Base-by-base conservation (phyloP, 2,113 vertebrate genomes). In the Dicaeum eximium region DNA sequence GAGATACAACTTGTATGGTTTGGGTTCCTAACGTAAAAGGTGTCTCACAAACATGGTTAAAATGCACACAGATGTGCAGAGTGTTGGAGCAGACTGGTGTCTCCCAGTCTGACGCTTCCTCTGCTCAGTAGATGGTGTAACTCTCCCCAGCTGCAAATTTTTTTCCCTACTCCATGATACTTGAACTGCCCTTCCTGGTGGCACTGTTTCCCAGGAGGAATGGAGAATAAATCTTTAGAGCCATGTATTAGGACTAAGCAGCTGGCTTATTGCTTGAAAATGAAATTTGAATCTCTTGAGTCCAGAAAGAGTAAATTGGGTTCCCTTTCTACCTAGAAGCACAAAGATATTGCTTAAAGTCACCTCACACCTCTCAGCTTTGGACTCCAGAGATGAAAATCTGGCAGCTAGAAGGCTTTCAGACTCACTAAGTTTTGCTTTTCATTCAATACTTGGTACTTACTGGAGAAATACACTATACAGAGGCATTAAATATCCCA, bases 141-240 rank as follows among this genome's bases (percentile, higher is more conserved):
- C 9, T 54, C 3, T 15, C 33, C 5, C 0, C 8, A 74, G 19
- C 18, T 20, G 18, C 0, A 6, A 22, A 5, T 33, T 23, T 40
- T 62, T 37, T 17, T 2, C 17, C 20, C 21, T 37, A 2, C 3
- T 69, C 21, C 25, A 11, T 33, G 28, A 18, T 15, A 30, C 19
- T 40, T 57, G 15, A 83, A 47, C 23, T 65, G 28, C 27, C 45
- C 28, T 80, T 91, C 27, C 37, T 38, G 15, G 24, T 10, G 8
- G 27, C 22, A 44, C 11, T 23, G 24, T 51, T 64, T 67, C 44
- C 79, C 17, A 56, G 17, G 3, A 67, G 9, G 27, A 74, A n/a
- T 7, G 22, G 24, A 51, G 51, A 72, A n/a, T 13, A 33, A 27
- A n/a, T 73, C 38, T 70, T 73, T 13, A 62, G 50, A 80, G 30